Evolutionary conservation across 2,113 vertebrate genomes (phyloP).

Genomic region (Sebastes fasciatus): DNA sequence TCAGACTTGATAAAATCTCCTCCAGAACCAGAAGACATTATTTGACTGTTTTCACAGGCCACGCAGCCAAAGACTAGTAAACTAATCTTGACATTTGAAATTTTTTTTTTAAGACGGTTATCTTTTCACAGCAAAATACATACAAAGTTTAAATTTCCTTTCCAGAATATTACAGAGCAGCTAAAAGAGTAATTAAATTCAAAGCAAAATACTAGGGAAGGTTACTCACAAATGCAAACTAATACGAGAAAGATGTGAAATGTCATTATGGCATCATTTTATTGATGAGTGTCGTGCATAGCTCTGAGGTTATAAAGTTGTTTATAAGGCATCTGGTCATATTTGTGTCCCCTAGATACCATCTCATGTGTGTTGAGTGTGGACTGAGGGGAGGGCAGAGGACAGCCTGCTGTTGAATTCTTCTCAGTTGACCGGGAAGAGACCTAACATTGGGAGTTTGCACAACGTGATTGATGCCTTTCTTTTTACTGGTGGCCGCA

Average conservation of each 20-base stretch:
- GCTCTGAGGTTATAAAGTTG: not conserved
- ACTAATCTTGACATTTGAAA: not conserved
- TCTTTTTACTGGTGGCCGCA: conserved; percentile 65
- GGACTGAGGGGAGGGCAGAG: not conserved
- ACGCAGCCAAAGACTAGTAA: not conserved
- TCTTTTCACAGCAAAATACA: not conserved
- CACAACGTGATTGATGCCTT: conserved; percentile 70
- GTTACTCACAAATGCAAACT: not conserved
- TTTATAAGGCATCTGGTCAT: not conserved
- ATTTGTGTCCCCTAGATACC: conserved; percentile 16
- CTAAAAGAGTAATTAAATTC: not conserved
- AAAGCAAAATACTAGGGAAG: not conserved
- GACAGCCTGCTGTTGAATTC: not conserved
- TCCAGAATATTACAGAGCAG: not conserved
- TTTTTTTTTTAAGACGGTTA: not conserved
- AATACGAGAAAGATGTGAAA: not conserved
- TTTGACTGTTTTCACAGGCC: too few relatives aligned
- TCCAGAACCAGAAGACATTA: not conserved
- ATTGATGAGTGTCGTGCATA: not conserved
- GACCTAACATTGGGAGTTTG: conserved; percentile 49
- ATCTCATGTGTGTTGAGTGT: conserved; percentile 12
- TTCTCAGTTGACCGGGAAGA: conserved; percentile 48
- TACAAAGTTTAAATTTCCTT: not conserved
- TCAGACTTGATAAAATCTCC: not conserved
- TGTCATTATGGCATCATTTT: not conserved